Percentiles rank a stretch among this genome's conserved stretches.
phyloP scores from a whole-genome alignment of 2,888 invertebrate species.

The Eupithecia subumbrata region DNA sequence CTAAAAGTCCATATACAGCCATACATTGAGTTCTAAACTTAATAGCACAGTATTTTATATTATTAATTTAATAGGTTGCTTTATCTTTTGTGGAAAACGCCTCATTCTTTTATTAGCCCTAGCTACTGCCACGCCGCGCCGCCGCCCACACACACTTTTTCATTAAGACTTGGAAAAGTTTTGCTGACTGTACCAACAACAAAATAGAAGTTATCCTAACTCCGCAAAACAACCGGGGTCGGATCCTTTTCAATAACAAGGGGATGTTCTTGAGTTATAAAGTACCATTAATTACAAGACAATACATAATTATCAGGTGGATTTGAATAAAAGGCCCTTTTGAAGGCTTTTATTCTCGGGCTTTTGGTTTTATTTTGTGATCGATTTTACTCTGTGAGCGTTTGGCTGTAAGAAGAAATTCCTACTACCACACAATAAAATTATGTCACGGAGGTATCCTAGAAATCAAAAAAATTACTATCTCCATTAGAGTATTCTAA shows the following conservation, averaged over 20 bases:
- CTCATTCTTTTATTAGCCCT: background rate
- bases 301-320: slow-evolving; percentile 48
- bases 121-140: background rate
- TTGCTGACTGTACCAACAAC: slow-evolving; percentile 12
- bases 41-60: too few species aligned
- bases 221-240: slow-evolving; percentile 54
- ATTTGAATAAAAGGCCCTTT: slow-evolving; percentile 36
- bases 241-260: slow-evolving; percentile 64
- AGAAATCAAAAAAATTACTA: background rate
- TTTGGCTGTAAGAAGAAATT: background rate
- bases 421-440: background rate
- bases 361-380: background rate
- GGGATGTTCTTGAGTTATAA: slow-evolving; percentile 52
- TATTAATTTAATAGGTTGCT: too few species aligned
- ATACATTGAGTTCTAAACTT: background rate
- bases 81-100: background rate
- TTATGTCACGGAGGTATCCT: background rate
- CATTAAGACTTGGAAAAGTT: background rate
- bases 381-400: background rate
- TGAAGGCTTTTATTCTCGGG: background rate
- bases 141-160: background rate
- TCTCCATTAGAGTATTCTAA: background rate
- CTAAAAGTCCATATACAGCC: background rate
- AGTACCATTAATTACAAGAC: slow-evolving; percentile 58
- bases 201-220: slow-evolving; percentile 46